Evolutionary conservation across 2,113 vertebrate genomes (phyloP), one percentile per base, ranked within the genome.

Genomic region (Tichodroma muraria): DNA sequence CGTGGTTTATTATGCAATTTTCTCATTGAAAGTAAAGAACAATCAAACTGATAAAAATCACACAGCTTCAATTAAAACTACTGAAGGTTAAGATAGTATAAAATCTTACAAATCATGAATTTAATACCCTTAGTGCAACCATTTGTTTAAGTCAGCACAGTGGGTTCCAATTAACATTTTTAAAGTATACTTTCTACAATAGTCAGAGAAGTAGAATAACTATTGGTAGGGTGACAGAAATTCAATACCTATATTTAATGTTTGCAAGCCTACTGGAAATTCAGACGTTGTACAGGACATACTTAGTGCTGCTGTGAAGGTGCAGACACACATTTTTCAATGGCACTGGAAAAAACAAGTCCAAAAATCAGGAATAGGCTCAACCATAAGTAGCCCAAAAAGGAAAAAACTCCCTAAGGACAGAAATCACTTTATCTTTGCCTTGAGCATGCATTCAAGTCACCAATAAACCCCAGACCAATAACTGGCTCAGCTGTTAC

Each of bases 381-480:
- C 23, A 61, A 78, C 56, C 56, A 70, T 52, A 77, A 78, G 15
- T 52, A 73, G 28, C 8, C 47, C 30, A 5, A 83, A 80, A 88
- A 93, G 22, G n/a, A 80, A 94, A 94, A 89, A 75, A 63, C 15
- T 30, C 65, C 30, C 56, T 78, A 49, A 64, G 53, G 53, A 87
- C 50, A 81, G 52, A 89, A 94, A 95, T 33, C 0, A 33, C 72
- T 94, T 94, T 49, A 72, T 88, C 60, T 92, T 85, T 56, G 78
- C 90, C 65, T 94, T 72, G 21, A 83, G 53, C 56, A 54, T 31
- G 38, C 77, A 72, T 50, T 91, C 97, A 97, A 97, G 97, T 97
- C 93, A 89, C 76, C 89, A 97, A 52, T 81, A 96, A 93, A 92
- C 57, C 76, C 69, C 56, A 68, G 40, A 52, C 54, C 11, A 35